These are phyloP conservation scores for Panthera uncia DNA, from an alignment of 2,113 vertebrate genomes.

Conservation along the genomic window DNA sequence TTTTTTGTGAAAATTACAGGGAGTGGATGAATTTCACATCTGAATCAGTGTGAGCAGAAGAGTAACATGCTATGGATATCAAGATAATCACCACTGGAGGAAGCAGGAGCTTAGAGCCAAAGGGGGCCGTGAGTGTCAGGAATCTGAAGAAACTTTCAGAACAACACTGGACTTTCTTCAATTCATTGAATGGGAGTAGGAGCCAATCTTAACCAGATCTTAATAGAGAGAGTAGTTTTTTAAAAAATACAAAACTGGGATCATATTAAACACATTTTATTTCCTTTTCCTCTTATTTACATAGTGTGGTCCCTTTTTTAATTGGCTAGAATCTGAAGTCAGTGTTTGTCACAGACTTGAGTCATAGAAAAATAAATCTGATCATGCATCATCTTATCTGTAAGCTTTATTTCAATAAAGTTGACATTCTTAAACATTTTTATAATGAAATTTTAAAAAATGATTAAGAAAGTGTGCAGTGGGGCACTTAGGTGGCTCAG, in stretches of 20 bases:
- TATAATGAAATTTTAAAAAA: not conserved
- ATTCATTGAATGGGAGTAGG: not conserved
- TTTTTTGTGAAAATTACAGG: not conserved
- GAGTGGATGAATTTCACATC: not conserved
- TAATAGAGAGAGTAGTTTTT: not conserved
- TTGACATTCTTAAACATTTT: not conserved
- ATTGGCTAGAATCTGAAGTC: not conserved
- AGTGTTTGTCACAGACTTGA: not conserved
- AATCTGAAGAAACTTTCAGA: not conserved
- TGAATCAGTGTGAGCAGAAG: not conserved
- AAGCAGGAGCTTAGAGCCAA: not conserved
- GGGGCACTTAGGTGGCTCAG: no score
- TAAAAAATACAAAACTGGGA: not conserved
- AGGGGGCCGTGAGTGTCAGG: not conserved
- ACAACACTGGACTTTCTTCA: not conserved
- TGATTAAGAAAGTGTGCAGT: not conserved
- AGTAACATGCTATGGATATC: not conserved
- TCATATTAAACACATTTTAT: not conserved
- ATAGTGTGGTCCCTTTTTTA: not conserved
- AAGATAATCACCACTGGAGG: not conserved
- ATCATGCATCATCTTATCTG: not conserved
- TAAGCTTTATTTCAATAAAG: not conserved
- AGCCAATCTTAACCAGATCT: not conserved
- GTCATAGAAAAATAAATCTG: not conserved
- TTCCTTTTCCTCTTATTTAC: not conserved